Base-by-base conservation (phyloP, 35 echinoderm and acorn worm species). In the Diadema setosum region DNA sequence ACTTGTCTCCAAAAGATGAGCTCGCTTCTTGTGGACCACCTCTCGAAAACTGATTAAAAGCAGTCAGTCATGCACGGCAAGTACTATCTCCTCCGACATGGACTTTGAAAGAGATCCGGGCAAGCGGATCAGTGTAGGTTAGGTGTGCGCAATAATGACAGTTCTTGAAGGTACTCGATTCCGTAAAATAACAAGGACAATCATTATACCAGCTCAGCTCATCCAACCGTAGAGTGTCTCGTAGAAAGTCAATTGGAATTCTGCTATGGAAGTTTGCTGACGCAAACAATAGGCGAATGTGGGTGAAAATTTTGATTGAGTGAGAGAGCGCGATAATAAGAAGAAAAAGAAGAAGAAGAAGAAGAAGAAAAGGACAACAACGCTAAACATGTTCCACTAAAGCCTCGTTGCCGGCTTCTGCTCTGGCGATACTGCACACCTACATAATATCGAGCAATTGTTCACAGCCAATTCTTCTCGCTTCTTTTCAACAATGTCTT, bases 241-340 rank as follows among this genome's bases (percentile, higher is more conserved):
- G 24, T 9, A 67, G 63, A 67, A 67, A 67, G 63, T 67, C 63
- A 67, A 27, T 67, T 67, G 63, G 37, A 33, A n/a, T 67, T 33
- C 63, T 67, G 21, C 63, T 27, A 67, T 32, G 5, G 63, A 67
- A 67, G 21, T 67, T 33, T 29, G 37, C 30, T 67, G 29, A 34
- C 37, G 63, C 63, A 67, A 67, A 67, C 63, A 67, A 67, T 33
- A 67, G 63, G 63, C n/a, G n/a, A n/a, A n/a, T n/a, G n/a, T n/a
- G n/a, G n/a, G n/a, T n/a, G n/a, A n/a, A n/a, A n/a, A n/a, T n/a
- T n/a, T n/a, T n/a, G n/a, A n/a, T n/a, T n/a, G n/a, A n/a, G n/a
- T n/a, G n/a, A n/a, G n/a, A n/a, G n/a, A n/a, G n/a, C n/a, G n/a
- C n/a, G n/a, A n/a, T n/a, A n/a, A n/a, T n/a, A n/a, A n/a, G n/a